Base-by-base conservation (phyloP, 2,797 vertebrate genomes). In the Ibycter americanus region DNA sequence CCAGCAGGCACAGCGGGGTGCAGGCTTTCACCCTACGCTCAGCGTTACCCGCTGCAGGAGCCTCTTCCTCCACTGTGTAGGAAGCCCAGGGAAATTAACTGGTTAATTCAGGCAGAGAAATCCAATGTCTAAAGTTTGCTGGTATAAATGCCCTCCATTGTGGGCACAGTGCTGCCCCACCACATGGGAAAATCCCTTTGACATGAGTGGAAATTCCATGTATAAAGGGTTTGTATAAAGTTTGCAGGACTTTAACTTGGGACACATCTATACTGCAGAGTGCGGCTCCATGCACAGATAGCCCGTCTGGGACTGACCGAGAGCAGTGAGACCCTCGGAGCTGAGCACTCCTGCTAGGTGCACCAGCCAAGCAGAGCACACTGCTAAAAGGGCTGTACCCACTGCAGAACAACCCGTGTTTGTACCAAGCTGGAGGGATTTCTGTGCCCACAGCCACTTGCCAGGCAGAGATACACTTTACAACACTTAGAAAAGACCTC, bases 181-280 rank as follows among this genome's bases (percentile, higher is more conserved):
- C 74, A 59, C 56, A 2, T 52, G 78, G 83, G 92, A 96, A 97
- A 97, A 83, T 85, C 90, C 92, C 88, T 78, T 61, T 47, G 91
- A 56, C 47, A 59, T 7, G n/a, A 73, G 36, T 95, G 86, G 96
- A 74, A 97, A 90, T 92, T 61, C 74, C 89, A 81, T 3, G 11
- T 42, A 3, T 11, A 9, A 70, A 80, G 52, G 26, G 14, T 27
- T 84, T 70, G 77, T 27, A 67, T 44, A 17, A 18, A 44, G 42
- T 44, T 8, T 44, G 40, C 61, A 87, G 51, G 27, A 51, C 66
- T 80, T 82, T 14, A 42, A 6, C 59, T 23, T 27, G 26, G 42
- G 83, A 19, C 66, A 27, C 0, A 2, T 55, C 62, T 55, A 0
- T 14, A 18, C 6, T 5, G 62, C 73, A 51, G 59, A 65, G 44